A percentile compares a stretch with the other conserved stretches of the same genome.
Conservation (phyloP, 2,888 invertebrate genomes). For the Acheta domesticus region DNA sequence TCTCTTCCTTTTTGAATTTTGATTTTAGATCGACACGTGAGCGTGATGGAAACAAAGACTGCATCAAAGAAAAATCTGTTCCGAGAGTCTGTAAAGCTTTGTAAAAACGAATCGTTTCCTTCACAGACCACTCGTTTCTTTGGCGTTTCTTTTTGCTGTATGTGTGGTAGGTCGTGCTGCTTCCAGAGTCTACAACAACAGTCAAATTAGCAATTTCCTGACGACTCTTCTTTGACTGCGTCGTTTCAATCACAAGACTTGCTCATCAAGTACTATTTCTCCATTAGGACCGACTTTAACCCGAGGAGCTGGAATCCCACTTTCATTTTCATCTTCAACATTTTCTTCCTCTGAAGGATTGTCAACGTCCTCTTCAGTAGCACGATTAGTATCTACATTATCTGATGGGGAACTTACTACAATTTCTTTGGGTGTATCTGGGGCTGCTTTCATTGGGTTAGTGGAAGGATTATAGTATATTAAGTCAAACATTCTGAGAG, state of each 20-base stretch:
- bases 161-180: constrained; percentile 44
- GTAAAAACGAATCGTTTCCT: constrained; percentile 88
- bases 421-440: not conserved
- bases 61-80: constrained; percentile 90
- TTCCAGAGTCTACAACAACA: constrained; percentile 63
- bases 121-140: constrained; percentile 62
- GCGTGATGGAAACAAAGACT: constrained; percentile 73
- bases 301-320: constrained; percentile 69
- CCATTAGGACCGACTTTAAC: constrained; percentile 84
- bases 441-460: constrained; percentile 61
- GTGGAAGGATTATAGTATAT: constrained; percentile 84
- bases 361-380: constrained; percentile 39
- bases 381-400: not conserved
- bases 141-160: constrained; percentile 58
- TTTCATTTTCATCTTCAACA: constrained; percentile 41
- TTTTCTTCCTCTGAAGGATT: constrained; percentile 35
- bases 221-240: constrained; percentile 58
- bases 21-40: constrained; percentile 78
- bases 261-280: constrained; percentile 78
- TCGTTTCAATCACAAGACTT: constrained; percentile 78
- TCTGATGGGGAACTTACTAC: constrained; percentile 29
- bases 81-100: constrained; percentile 84
- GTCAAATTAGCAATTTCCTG: constrained; percentile 63
- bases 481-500: constrained; percentile 85
- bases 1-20: constrained; percentile 92